Evolutionary conservation across 2,888 invertebrate species (phyloP), one percentile per base, ranked within the genome.

Genomic region (Drosophila robusta): DNA sequence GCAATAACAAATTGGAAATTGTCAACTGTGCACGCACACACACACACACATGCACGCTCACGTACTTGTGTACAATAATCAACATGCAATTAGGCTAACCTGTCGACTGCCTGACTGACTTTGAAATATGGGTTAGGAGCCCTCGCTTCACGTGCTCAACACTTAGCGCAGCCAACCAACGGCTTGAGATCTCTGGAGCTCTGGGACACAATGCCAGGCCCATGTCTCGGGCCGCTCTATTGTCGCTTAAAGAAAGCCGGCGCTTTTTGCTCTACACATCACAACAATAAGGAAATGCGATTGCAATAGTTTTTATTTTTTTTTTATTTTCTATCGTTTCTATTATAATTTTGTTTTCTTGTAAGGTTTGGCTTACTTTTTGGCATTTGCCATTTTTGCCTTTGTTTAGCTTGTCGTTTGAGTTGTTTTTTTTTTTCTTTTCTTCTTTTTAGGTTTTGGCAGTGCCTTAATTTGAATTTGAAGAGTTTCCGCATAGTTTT

Each of bases 81-180:
- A 86, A 76, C 71, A 67, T 80, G 89, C 89, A 86, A 88, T 85
- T 88, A 88, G 87, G 75, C 69, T 83, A 88, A 72, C 77, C 80
- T 72, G 82, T 70, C 80, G 65, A 76, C 72, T 72, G 80, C 67
- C 75, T 88, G 84, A 88, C 74, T 88, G 85, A 85, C 85, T 85
- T 88, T 85, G 84, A 85, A 88, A 85, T 85, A 86, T 85, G 81
- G 85, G 85, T 88, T 83, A 83, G 76, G 64, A 85, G 69, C 69
- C 58, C 57, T 65, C 41, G 34, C 26, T 58, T 47, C 63, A 61
- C 50, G 67, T 67, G 67, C 60, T 62, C 52, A 42, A 42, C 52
- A 39, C 50, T 51, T 46, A 47, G 34, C 16, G n/a, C 52, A 39
- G 12, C 51, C 18, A 45, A 32, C 57, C 56, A 57, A 50, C 49